Evolutionary conservation across 2,113 vertebrate species (phyloP).

Genomic region (Sorex fumeus): DNA sequence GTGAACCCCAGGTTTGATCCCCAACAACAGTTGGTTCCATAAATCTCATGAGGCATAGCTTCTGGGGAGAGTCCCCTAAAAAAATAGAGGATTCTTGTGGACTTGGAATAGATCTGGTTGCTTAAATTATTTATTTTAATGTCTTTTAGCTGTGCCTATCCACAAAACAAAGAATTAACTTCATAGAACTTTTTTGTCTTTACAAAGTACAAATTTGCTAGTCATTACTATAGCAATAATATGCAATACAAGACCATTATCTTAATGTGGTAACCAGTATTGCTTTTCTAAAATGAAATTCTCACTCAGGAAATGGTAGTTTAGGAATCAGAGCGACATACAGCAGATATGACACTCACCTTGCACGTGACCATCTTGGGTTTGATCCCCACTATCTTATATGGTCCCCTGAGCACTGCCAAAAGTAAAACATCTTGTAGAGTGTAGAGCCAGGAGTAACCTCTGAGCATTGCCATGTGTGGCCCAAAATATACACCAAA

Average conservation of each 20-base stretch:
- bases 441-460: no score
- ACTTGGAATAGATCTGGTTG: background rate
- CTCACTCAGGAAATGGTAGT: background rate
- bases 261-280: background rate
- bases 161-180: background rate
- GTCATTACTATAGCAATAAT: background rate
- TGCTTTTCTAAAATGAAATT: constrained; percentile 33
- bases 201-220: background rate
- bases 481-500: no score
- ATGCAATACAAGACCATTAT: background rate
- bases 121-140: constrained; percentile 3
- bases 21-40: no score
- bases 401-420: no score
- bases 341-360: no score
- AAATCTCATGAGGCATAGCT: no score
- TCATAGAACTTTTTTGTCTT: background rate
- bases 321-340: no score
- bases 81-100: background rate
- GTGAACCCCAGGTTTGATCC: no score
- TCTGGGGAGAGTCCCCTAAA: background rate
- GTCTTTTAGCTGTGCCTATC: background rate
- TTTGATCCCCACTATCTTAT: no score
- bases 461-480: no score
- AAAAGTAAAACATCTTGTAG: no score
- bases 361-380: no score